A percentile compares a stretch with the other conserved stretches of the same genome.
Conservation (phyloP, 1,140 invertebrate genomes). For the Calephelis nemesis region DNA sequence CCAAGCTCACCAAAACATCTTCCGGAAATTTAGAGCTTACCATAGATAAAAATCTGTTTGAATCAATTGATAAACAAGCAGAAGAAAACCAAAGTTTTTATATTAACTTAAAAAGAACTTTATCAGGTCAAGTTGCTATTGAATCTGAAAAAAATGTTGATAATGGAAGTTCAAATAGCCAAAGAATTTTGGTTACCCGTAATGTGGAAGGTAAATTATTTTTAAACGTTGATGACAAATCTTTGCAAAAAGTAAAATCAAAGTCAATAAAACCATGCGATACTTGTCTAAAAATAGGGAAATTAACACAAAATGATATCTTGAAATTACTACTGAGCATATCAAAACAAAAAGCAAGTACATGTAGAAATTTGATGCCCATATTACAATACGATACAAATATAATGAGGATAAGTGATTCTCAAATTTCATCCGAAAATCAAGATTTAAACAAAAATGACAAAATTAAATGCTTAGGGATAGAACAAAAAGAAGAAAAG, state of each 20-base stretch:
- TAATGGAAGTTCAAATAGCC: slow-evolving; percentile 7
- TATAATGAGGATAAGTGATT: no score
- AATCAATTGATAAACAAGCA: slow-evolving; percentile 36
- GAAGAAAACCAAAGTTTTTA: slow-evolving; percentile 30
- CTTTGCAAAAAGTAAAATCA: not conserved
- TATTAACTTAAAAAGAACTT: slow-evolving; percentile 35
- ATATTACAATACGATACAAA: no score
- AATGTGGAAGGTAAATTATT: slow-evolving; percentile 33
- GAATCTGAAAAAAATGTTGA: slow-evolving; percentile 30
- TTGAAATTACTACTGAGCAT: no score
- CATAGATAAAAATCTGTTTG: slow-evolving; percentile 39
- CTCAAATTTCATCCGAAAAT: no score
- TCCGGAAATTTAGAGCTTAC: slow-evolving; percentile 41
- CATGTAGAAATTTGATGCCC: no score
- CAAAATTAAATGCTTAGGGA: not conserved
- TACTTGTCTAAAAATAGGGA: not conserved
- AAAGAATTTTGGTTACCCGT: slow-evolving; percentile 35
- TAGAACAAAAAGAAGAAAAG: not conserved
- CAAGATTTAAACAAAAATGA: slow-evolving; percentile 7
- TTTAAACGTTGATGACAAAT: slow-evolving; percentile 29
- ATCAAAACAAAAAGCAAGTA: no score
- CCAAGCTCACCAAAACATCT: slow-evolving; percentile 24
- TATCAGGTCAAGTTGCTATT: slow-evolving; percentile 33
- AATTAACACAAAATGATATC: not conserved
- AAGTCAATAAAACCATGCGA: not conserved